Base-by-base conservation (phyloP, 2,888 invertebrate species). In the Erebia ligea region DNA sequence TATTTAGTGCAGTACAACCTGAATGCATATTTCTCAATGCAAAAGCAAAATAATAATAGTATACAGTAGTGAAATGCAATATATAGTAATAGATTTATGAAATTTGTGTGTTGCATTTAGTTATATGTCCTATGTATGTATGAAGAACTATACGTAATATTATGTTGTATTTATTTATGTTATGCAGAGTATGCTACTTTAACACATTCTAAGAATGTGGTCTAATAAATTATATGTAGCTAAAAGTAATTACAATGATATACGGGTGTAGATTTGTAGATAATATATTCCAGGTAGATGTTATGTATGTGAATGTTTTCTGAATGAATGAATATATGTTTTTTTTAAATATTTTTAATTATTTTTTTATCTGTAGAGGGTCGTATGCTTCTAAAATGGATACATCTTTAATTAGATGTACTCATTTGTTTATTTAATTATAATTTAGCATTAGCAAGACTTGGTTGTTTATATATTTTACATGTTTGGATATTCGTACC, bases 241-340 rank as follows among this genome's bases (percentile, higher is more conserved):
- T 62, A 73, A 73, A 76, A 77, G 75, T 75, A 71, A 79, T 73
- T 64, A 58, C 21, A 57, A 34, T 45, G 13, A n/a, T 61, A 77
- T 80, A 80, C 79, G 78, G 79, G 78, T 78, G 89, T 89, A 89
- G 89, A 87, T 85, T 67, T 72, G 75, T 73, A 81, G 84, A 84
- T 66, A 66, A 48, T 62, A 48, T 48, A 8, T 13, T 8, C 5
- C 86, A 91, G 91, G 91, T 91, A 92, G 92, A 91, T 91, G 91
- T 91, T 91, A 90, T 90, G 90, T 89, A 88, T 88, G 87, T 88
- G 87, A 82, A 84, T 86, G 85, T 83, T 78, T 77, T 61, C 58
- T 71, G 70, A 73, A 71, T 15, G 66, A 69, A 72, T 68, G 74
- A 75, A 72, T 69, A n/a, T 80, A 78, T n/a, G 79, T 75, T 78